Conservation (phyloP, 2,797 vertebrate species). For the Coregonus suidteri region DNA sequence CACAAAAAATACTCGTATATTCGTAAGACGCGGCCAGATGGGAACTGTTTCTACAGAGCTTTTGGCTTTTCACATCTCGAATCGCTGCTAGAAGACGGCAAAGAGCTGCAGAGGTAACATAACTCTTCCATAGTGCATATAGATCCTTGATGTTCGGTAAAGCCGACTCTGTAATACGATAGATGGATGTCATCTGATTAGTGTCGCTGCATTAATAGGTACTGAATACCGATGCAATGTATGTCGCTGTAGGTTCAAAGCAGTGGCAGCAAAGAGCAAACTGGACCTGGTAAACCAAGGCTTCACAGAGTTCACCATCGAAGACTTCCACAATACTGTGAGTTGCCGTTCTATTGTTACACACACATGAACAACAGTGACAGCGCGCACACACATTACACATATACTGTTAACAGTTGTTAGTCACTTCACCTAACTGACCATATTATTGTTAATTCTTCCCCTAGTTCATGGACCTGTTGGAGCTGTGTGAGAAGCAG, state of each 20-base stretch:
- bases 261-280: conserved; percentile 89
- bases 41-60: conserved; percentile 93
- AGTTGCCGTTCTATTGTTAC: conserved; percentile 50
- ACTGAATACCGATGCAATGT: neutral
- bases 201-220: neutral
- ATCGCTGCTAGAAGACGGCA: conserved; percentile 87
- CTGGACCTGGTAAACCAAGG: conserved; percentile 89
- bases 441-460: neutral
- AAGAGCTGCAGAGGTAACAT: conserved; percentile 85
- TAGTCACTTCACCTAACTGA: neutral
- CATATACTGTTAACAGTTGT: neutral
- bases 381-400: neutral
- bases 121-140: neutral
- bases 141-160: neutral
- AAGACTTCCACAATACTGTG: conserved; percentile 95
- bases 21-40: conserved; percentile 91
- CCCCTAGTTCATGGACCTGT: conserved; percentile 92
- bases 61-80: conserved; percentile 91
- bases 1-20: conserved; percentile 91
- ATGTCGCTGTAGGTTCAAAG: conserved; percentile 84
- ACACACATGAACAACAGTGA: neutral
- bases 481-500: conserved; percentile 90
- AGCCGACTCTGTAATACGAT: neutral
- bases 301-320: conserved; percentile 94
- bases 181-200: no score